Evolutionary conservation across 2,113 vertebrate species (phyloP), one percentile per base, ranked within the genome.

Genomic region (Oriolus oriolus): DNA sequence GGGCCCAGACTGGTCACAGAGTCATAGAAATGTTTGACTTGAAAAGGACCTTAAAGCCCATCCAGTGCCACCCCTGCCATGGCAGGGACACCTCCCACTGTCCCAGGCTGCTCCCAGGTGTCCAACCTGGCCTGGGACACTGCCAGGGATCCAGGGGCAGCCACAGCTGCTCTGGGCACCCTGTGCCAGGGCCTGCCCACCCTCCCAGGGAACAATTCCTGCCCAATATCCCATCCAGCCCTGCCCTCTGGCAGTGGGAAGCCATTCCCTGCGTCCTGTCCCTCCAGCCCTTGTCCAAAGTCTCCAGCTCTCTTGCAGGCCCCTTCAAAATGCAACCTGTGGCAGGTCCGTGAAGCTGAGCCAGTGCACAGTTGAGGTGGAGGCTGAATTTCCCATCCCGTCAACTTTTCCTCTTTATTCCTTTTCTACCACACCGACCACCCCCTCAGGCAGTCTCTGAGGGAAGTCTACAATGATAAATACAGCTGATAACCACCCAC

Each of bases 151-250:
- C 28, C 64, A 69, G 79, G 52, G 63, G 22, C 64, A 81, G n/a
- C 63, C 78, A 3, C 63, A 81, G 78, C 78, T 68, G 13, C 63
- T 81, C 63, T 81, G 78, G 63, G 13, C 15, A 54, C 5, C 21
- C 52, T 23, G 20, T 4, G 13, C 78, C 42, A 69, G 78, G 9
- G 5, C 63, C 64, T 69, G 4, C 44, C 35, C 79, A 41, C 65
- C 54, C 35, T 69, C 7, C 44, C 54, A 70, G 79, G 64, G 53
- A 82, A 41, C 64, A 82, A 69, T 82, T 82, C 64, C 64, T 41
- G 1, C 11, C 54, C 45, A 9, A n/a, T 0, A 16, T 42, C 80
- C 37, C 66, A 60, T 1, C 80, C 31, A 50, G 2, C 47, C 37
- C 65, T 70, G 79, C 65, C 35, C 65, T 60, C 30, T 19, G 54